These are phyloP conservation scores for Aethes cnicana DNA, from an alignment of 2,888 invertebrate genomes.

Conservation along the genomic window DNA sequence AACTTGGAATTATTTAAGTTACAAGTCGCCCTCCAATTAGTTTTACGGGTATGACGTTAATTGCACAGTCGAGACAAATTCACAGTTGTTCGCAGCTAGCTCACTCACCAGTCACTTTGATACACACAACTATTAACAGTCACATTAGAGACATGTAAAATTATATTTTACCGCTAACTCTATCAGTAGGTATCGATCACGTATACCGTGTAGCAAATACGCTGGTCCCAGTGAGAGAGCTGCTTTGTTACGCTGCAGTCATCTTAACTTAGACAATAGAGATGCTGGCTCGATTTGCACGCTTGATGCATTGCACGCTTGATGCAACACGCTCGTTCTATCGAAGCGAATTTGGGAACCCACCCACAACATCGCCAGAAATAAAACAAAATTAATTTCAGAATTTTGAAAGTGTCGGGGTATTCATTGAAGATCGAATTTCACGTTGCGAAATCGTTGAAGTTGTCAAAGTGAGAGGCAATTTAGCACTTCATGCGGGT, in stretches of 20 bases:
- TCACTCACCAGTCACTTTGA: not conserved
- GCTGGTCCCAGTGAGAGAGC: not conserved
- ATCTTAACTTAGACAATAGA: conserved; percentile 24
- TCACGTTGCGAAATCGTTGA: not conserved
- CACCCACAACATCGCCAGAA: too few species aligned
- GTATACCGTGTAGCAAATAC: too few species aligned
- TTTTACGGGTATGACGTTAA: not conserved
- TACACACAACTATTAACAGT: too few species aligned
- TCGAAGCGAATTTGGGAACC: too few species aligned
- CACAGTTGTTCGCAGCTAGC: conserved; percentile 20
- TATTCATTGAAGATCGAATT: too few species aligned
- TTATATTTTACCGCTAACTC: too few species aligned
- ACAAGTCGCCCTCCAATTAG: conserved; percentile 5
- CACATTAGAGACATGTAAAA: too few species aligned
- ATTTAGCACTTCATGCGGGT: conserved; percentile 20
- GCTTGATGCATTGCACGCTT: not conserved
- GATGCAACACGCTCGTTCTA: not conserved
- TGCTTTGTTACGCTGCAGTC: not conserved
- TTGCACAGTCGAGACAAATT: conserved; percentile 13
- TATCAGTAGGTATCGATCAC: too few species aligned
- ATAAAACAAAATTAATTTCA: too few species aligned
- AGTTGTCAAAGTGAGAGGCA: conserved; percentile 22
- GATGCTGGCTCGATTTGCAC: conserved; percentile 15
- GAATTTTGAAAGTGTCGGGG: too few species aligned
- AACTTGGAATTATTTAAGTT: not conserved